Base-by-base conservation (phyloP, 2,797 vertebrate species). In the Myoxocephalus aenaeus region DNA sequence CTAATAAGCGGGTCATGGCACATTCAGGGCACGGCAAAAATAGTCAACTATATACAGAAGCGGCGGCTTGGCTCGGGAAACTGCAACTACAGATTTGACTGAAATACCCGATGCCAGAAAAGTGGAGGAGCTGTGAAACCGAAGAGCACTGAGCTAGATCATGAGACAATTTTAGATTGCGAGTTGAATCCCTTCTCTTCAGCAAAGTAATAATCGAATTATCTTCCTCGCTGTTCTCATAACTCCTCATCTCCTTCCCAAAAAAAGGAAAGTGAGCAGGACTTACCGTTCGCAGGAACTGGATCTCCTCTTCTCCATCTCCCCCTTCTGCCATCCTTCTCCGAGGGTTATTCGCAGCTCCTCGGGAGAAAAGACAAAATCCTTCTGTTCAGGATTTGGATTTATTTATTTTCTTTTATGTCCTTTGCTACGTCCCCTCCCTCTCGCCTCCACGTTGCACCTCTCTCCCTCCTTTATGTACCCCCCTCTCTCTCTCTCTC, bases 271-370 rank as follows among this genome's bases (percentile, higher is more conserved):
- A 77, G 72, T 75, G 75, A 92, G 87, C 50, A 44, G 77, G 64
- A 96, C 97, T 95, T 93, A 98, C 97, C 89, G 97, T 98, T 86
- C 97, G 94, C 84, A 98, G 94, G 91, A 98, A 98, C 93, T 97
- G 97, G 75, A 98, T 97, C 88, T 98, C 97, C 88, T 97, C 97
- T 81, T 98, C 97, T 79, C 96, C 96, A 84, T 96, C 97, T 86
- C 94, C 96, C 88, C 96, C 97, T 88, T 97, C 97, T 75, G 96
- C 96, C 97, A 98, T 98, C 93, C 93, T 95, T 92, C 88, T 65
- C 89, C 87, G 80, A 86, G 87, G 89, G 88, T 93, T 93, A 93
- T 86, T 92, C 83, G 85, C 93, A 92, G 93, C 93, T 95, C 95
- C 94, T 95, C 93, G 79, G 89, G 90, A 94, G 90, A 94, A 92